Evolutionary conservation across 2,888 invertebrate species (phyloP).

Genomic region (Antheraea yamamai): DNA sequence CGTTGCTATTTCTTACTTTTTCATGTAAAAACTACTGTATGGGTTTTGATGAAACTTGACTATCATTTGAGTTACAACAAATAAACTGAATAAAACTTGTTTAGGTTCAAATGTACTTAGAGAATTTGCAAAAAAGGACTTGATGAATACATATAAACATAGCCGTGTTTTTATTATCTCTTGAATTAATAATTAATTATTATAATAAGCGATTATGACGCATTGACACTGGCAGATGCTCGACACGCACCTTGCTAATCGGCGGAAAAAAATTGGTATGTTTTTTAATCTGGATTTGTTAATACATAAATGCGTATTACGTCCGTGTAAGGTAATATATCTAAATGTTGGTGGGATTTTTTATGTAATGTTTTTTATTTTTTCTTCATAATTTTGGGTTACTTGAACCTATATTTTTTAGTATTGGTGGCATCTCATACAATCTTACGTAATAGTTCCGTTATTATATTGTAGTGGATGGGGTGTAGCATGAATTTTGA

Average conservation of each 20-base stretch:
- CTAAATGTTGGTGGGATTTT: no score
- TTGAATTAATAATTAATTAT: neutral
- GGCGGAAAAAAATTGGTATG: neutral
- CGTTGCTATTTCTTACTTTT: no score
- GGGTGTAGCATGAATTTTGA: no score
- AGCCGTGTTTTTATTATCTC: neutral
- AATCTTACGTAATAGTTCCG: no score
- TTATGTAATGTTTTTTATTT: no score
- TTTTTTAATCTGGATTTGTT: neutral
- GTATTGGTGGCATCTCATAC: no score
- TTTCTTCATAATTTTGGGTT: no score
- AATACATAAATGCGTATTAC: neutral
- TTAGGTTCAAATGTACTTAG: neutral
- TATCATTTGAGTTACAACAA: neutral
- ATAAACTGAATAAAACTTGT: neutral
- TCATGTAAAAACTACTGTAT: no score
- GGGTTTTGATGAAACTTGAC: no score
- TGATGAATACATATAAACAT: slow-evolving; percentile 5
- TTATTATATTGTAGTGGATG: no score
- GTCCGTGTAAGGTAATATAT: no score
- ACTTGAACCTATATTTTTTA: no score
- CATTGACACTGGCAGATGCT: slow-evolving; percentile 9
- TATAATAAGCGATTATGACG: neutral
- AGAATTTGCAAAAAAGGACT: neutral
- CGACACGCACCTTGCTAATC: neutral